A percentile compares a stretch with the other conserved stretches of the same genome.
Evolutionary conservation across 2,113 vertebrate species (phyloP).

Genomic region (Dicrurus megarhynchus): DNA sequence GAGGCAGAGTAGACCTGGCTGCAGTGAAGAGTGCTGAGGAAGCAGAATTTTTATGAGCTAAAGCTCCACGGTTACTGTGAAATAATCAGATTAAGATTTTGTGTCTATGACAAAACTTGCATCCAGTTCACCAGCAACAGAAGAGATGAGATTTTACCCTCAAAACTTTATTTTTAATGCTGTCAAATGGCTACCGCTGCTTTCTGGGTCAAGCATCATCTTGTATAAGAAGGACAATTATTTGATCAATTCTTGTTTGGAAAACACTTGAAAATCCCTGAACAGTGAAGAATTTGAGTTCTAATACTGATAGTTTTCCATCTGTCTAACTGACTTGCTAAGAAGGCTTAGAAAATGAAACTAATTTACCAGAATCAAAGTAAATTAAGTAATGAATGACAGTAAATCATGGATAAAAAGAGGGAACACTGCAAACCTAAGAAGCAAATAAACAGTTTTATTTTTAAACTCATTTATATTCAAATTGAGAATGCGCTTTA

Average conservation of each 20-base stretch:
- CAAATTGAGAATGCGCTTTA: not conserved
- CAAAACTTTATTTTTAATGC: not conserved
- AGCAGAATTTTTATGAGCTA: not conserved
- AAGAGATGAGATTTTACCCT: not conserved
- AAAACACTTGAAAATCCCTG: not conserved
- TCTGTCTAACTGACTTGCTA: slow-evolving; percentile 1
- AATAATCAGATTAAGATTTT: not conserved
- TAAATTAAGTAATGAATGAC: slow-evolving; percentile 7
- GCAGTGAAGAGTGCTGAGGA: not conserved
- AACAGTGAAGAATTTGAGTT: not conserved
- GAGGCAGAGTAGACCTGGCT: not conserved
- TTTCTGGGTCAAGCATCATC: not conserved
- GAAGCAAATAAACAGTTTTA: not conserved
- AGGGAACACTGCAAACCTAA: not conserved
- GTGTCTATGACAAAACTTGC: not conserved
- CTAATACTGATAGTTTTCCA: not conserved
- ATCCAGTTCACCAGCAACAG: not conserved
- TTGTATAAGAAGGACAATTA: not conserved
- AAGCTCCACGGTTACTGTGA: not conserved
- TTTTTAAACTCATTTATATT: not conserved
- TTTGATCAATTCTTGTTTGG: not conserved
- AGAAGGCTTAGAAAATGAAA: slow-evolving; percentile 44
- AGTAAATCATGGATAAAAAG: not conserved
- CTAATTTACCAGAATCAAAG: slow-evolving; percentile 40
- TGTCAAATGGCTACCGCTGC: not conserved